Evolutionary conservation across 2,888 invertebrate genomes (phyloP).

Genomic region (Athalia rosae): DNA sequence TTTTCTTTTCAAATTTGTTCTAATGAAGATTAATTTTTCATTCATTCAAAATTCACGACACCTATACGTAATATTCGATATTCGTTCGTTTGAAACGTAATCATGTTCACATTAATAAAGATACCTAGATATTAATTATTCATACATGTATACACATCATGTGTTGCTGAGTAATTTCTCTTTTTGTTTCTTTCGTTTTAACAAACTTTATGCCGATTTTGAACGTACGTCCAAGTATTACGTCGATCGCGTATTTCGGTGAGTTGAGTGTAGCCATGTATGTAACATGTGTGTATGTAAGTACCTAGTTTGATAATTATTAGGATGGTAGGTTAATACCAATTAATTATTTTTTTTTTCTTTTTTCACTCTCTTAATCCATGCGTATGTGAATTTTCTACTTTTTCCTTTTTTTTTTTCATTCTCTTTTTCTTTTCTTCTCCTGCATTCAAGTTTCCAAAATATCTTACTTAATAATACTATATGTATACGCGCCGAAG

Average conservation of each 20-base stretch:
- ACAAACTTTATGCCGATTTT: neutral
- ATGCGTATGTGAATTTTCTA: too few species aligned
- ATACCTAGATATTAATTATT: too few species aligned
- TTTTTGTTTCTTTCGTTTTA: neutral
- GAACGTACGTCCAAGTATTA: neutral
- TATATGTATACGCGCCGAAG: constrained; percentile 24
- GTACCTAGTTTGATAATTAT: neutral
- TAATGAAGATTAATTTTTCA: too few species aligned
- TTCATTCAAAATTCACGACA: too few species aligned
- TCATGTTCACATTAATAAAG: too few species aligned
- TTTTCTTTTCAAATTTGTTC: too few species aligned
- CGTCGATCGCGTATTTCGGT: neutral
- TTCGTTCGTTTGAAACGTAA: too few species aligned
- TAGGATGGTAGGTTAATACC: neutral
- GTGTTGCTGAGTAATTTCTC: neutral
- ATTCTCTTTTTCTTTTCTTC: neutral
- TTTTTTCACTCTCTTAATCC: neutral
- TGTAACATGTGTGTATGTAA: constrained; percentile 1
- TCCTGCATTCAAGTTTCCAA: neutral
- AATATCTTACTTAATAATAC: constrained; percentile 13
- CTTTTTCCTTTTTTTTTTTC: too few species aligned
- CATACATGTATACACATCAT: too few species aligned
- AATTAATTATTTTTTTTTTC: neutral
- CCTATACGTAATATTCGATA: too few species aligned
- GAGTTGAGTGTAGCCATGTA: neutral